These are phyloP conservation scores for Oligia latruncula DNA, from an alignment of 2,888 invertebrate species.

Conservation along the genomic window DNA sequence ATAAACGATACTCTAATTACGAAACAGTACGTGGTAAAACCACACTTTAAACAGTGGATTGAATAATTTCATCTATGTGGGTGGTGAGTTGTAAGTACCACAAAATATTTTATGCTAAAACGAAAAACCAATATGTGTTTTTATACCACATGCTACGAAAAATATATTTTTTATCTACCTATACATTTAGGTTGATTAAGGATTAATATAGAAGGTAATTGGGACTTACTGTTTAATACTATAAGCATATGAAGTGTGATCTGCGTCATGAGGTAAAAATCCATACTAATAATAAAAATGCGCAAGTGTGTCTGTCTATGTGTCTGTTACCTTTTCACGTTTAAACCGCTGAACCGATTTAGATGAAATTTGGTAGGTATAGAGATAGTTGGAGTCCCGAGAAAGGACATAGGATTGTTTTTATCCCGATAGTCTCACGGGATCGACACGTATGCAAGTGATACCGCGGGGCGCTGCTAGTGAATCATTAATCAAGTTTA, in stretches of 20 bases:
- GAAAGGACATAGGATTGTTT: no score
- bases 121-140: not conserved
- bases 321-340: no score
- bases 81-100: not conserved
- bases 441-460: no score
- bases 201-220: not conserved
- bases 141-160: no score
- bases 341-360: no score
- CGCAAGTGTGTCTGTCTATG: no score
- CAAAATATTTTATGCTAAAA: not conserved
- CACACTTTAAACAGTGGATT: not conserved
- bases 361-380: no score
- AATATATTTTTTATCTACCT: not conserved
- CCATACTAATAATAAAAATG: no score
- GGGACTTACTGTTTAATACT: not conserved
- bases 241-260: not conserved
- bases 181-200: not conserved
- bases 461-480: no score
- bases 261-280: conserved; percentile 7
- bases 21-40: not conserved
- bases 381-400: no score
- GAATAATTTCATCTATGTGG: not conserved
- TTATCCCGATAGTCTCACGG: no score
- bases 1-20: not conserved
- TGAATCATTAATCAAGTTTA: conserved; percentile 12